These are phyloP conservation scores for Harpagoxenus sublaevis DNA, from an alignment of 2,888 invertebrate genomes.

Conservation along the genomic window DNA sequence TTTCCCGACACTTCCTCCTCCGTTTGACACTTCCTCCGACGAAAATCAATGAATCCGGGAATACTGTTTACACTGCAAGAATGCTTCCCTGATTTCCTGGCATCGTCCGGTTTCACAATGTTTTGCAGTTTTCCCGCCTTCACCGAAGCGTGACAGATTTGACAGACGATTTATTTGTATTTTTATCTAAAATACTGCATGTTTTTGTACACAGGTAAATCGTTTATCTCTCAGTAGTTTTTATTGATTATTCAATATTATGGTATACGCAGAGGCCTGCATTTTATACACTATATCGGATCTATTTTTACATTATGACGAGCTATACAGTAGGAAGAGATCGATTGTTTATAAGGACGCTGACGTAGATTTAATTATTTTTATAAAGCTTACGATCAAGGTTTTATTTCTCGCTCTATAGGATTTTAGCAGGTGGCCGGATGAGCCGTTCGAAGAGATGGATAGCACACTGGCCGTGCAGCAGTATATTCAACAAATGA, in stretches of 20 bases:
- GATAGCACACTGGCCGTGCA: slow-evolving; percentile 99
- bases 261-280: too few species aligned
- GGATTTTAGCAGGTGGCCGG: slow-evolving; percentile 99
- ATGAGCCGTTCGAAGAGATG: slow-evolving; percentile 99
- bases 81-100: neutral
- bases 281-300: neutral
- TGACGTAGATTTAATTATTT: slow-evolving; percentile 42
- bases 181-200: neutral
- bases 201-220: neutral
- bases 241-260: neutral
- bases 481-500: slow-evolving; percentile 99
- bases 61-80: slow-evolving; percentile 51
- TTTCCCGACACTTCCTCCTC: slow-evolving; percentile 5
- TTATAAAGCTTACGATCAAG: slow-evolving; percentile 7
- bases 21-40: slow-evolving; percentile 29
- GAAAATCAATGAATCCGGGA: slow-evolving; percentile 66
- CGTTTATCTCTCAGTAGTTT: neutral
- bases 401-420: slow-evolving; percentile 82
- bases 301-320: slow-evolving; percentile 33
- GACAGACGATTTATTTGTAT: slow-evolving; percentile 3
- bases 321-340: neutral
- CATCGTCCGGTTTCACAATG: neutral
- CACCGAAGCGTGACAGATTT: neutral
- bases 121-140: neutral
- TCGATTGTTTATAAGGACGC: slow-evolving; percentile 32